Evolutionary conservation across 2,113 vertebrate species (phyloP).

Genomic region (Passer montanus): DNA sequence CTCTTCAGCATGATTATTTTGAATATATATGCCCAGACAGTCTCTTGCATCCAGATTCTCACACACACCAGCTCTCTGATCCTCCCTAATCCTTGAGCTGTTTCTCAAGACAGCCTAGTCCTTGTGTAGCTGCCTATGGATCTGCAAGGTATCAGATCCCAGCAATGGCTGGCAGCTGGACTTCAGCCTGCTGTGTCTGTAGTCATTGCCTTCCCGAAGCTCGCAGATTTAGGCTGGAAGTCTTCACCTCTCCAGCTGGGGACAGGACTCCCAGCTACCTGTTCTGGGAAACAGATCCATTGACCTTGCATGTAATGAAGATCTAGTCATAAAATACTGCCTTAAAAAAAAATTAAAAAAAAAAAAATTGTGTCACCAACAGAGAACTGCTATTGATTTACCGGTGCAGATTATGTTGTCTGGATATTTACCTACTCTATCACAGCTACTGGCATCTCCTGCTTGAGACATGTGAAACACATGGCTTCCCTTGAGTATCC

Average conservation of each 20-base stretch:
- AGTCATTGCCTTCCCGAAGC: neutral
- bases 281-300: neutral
- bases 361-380: neutral
- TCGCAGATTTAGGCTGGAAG: neutral
- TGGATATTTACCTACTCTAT: neutral
- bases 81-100: neutral
- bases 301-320: neutral
- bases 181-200: neutral
- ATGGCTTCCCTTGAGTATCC: neutral
- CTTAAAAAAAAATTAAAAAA: neutral
- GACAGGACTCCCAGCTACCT: neutral
- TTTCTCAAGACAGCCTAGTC: neutral
- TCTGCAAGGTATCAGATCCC: neutral
- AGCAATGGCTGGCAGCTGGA: neutral
- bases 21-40: neutral
- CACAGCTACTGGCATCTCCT: neutral
- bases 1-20: neutral
- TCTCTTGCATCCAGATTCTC: neutral
- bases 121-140: neutral
- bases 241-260: neutral
- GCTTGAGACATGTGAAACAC: neutral
- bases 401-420: neutral
- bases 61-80: neutral
- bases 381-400: neutral
- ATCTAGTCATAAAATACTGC: neutral